These are phyloP conservation scores for Coracias cyanogaster DNA, from an alignment of 2,797 vertebrate genomes.

Conservation along the genomic window DNA sequence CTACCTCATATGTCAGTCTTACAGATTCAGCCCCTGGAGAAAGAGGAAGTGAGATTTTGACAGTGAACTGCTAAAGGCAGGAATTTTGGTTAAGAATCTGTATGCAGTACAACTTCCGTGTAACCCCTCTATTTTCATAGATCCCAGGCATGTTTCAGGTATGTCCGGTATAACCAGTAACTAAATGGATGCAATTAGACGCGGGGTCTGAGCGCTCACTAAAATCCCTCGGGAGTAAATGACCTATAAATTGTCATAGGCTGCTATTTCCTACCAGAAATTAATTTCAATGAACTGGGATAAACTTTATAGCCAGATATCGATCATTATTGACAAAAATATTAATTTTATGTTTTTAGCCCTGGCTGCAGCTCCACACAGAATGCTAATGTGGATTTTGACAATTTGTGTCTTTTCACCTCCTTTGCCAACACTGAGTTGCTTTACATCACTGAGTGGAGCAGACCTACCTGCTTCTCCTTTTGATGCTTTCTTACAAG, in stretches of 20 bases:
- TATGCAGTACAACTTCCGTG: not conserved
- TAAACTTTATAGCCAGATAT: not conserved
- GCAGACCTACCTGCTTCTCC: not conserved
- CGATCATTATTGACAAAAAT: not conserved
- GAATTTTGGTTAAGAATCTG: not conserved
- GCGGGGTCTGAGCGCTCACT: not conserved
- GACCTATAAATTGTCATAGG: not conserved
- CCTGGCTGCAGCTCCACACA: not conserved
- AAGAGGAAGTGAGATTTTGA: slow-evolving; percentile 5
- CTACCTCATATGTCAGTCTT: not conserved
- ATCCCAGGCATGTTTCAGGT: not conserved
- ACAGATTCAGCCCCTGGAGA: not conserved
- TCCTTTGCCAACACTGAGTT: not conserved
- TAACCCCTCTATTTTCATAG: not conserved
- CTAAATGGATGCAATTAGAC: not conserved
- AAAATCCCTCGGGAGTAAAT: not conserved
- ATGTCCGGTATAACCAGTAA: not conserved
- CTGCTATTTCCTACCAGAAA: slow-evolving; percentile 3
- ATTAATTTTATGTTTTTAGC: not conserved
- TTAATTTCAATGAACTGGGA: not conserved
- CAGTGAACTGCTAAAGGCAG: not conserved
- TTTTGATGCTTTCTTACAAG: not conserved
- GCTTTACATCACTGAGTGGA: not conserved
- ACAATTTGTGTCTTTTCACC: not conserved
- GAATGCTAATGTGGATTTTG: not conserved